Conservation (phyloP, 2,113 vertebrate species). For the Tachysurus fulvidraco region DNA sequence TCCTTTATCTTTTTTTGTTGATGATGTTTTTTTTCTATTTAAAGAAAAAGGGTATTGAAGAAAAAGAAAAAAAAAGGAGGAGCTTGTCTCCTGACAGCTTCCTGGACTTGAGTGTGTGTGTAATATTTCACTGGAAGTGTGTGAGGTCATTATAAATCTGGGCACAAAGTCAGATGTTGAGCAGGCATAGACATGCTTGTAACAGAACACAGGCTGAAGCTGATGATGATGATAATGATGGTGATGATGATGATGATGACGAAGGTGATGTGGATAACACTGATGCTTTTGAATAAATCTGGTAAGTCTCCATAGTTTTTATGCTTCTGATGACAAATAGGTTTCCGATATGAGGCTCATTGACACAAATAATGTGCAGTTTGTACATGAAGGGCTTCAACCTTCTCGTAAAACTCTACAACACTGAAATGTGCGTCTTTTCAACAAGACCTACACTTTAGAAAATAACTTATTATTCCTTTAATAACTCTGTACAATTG, state of each 20-base stretch:
- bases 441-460: neutral
- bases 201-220: neutral
- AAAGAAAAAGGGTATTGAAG: neutral
- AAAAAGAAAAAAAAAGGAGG: neutral
- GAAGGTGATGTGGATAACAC: neutral
- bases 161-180: neutral
- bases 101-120: neutral
- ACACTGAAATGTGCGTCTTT: neutral
- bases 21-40: neutral
- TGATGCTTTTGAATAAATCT: neutral
- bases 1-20: neutral
- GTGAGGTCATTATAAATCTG: neutral
- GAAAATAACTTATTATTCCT: neutral
- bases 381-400: neutral
- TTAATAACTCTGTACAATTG: no score
- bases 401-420: neutral
- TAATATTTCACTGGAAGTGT: neutral
- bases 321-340: neutral
- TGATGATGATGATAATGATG: neutral
- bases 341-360: neutral
- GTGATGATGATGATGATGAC: neutral
- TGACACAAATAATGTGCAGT: neutral
- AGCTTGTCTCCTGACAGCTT: neutral
- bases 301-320: neutral
- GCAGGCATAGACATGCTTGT: neutral